Conservation (phyloP, 2,797 vertebrate species). For the Sylvia borin region DNA sequence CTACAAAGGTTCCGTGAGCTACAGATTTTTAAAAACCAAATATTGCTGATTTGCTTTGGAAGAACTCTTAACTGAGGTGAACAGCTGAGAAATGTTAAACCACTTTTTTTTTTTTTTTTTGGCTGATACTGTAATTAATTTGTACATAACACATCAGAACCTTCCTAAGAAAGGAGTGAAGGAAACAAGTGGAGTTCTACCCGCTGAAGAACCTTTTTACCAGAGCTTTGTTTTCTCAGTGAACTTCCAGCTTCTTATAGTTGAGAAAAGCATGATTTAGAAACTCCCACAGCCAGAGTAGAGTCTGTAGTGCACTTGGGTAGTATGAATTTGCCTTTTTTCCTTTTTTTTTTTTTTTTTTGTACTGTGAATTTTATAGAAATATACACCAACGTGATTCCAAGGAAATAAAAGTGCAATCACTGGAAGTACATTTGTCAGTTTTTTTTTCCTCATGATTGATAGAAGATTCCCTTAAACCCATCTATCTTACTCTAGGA, state of each 20-base stretch:
- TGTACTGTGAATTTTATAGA: conserved; percentile 11
- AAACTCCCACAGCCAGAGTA: neutral
- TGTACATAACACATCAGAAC: neutral
- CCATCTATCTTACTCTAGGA: neutral
- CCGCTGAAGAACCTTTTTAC: neutral
- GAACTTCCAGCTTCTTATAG: neutral
- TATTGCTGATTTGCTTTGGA: neutral
- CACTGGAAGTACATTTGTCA: neutral
- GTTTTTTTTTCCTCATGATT: neutral
- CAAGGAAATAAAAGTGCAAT: conserved; percentile 38
- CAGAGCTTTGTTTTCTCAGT: neutral
- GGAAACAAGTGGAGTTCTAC: neutral
- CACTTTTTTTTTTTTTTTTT: neutral
- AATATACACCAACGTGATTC: neutral
- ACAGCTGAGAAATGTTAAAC: neutral
- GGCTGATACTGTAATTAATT: neutral
- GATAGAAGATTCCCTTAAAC: neutral
- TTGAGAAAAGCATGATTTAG: neutral
- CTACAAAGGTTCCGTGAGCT: neutral
- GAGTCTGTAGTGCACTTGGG: neutral
- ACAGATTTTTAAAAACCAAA: neutral
- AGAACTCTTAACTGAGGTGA: neutral
- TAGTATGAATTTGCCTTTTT: neutral
- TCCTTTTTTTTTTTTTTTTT: neutral
- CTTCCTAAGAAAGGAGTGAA: neutral